phyloP scores from a whole-genome alignment of 37 sponge, comb jelly and placozoan species.

The Halichondria panicea region DNA sequence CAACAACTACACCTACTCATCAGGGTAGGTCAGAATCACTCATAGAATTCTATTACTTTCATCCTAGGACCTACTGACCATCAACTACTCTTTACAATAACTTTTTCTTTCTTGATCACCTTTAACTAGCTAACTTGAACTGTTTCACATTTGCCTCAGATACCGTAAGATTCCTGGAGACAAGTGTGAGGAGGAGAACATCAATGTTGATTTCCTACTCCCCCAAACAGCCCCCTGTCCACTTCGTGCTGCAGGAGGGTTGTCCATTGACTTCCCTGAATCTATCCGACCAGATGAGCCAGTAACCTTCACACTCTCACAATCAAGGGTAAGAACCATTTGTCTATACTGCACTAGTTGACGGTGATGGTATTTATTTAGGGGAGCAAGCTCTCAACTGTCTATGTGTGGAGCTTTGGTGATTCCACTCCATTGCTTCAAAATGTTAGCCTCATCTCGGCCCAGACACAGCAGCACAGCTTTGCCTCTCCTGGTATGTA shows the following conservation, averaged over 20 bases:
- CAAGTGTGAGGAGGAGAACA: conserved; percentile 17
- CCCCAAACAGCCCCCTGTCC: conserved; percentile 1
- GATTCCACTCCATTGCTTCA: not conserved
- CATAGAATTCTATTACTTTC: not conserved
- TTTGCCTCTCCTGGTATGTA: conserved; percentile 14
- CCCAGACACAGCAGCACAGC: not conserved
- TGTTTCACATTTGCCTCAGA: too few species aligned
- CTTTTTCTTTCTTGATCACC: not conserved
- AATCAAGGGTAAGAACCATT: not conserved
- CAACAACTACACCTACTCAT: conserved; percentile 31
- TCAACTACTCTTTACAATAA: not conserved
- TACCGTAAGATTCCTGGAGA: conserved; percentile 60
- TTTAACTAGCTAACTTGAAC: too few species aligned
- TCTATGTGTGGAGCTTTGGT: conserved; percentile 11
- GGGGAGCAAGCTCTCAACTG: conserved; percentile 2
- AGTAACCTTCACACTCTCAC: not conserved
- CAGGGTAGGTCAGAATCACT: conserved; percentile 50
- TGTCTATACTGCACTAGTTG: too few species aligned
- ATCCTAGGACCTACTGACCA: not conserved
- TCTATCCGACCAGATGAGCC: not conserved
- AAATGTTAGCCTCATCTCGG: not conserved
- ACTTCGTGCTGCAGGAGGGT: not conserved
- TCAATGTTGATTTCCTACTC: conserved; percentile 1
- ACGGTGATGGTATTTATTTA: not conserved
- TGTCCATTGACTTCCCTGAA: not conserved